Percentiles rank a stretch among this genome's conserved stretches.
These are phyloP conservation scores for Phaonia tiefii DNA, from an alignment of 2,888 invertebrate genomes.

Conservation along the genomic window DNA sequence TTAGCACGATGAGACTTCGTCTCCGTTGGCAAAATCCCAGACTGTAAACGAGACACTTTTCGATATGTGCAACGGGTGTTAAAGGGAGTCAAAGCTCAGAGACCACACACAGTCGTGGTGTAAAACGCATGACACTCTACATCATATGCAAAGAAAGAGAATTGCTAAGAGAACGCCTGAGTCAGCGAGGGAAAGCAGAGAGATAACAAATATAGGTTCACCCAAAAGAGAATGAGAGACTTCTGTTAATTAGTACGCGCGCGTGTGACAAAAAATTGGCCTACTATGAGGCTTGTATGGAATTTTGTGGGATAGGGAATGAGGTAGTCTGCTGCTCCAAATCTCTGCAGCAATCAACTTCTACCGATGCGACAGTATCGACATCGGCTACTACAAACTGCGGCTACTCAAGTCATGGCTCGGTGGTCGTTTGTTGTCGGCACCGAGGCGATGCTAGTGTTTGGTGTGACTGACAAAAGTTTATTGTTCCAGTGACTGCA, in stretches of 20 bases:
- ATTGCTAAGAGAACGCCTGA: background rate
- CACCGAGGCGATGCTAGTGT: slow-evolving; percentile 33
- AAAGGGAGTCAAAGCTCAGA: slow-evolving; percentile 14
- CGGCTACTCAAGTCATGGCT: background rate
- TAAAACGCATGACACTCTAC: slow-evolving; percentile 56
- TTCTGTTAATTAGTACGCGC: slow-evolving; percentile 61
- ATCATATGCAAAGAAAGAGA: slow-evolving; percentile 22
- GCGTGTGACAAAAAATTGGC: slow-evolving; percentile 33
- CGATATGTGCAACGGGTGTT: background rate
- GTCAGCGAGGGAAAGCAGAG: background rate
- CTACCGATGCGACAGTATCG: slow-evolving; percentile 20
- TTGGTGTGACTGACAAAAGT: slow-evolving; percentile 64
- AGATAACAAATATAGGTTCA: background rate
- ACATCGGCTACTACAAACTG: slow-evolving; percentile 4
- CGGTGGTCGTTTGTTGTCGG: slow-evolving; percentile 34
- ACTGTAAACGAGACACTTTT: slow-evolving; percentile 54
- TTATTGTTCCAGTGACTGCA: slow-evolving; percentile 67
- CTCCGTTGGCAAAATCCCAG: slow-evolving; percentile 64
- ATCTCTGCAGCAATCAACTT: background rate
- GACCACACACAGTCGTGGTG: slow-evolving; percentile 49
- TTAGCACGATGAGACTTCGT: slow-evolving; percentile 56
- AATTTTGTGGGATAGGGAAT: slow-evolving; percentile 49
- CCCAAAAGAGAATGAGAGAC: slow-evolving; percentile 19
- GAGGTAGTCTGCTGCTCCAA: slow-evolving; percentile 60
- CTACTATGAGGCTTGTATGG: slow-evolving; percentile 24